phyloP scores from a whole-genome alignment of 2,888 invertebrate species.

The Brachynemurus nebulosus region DNA sequence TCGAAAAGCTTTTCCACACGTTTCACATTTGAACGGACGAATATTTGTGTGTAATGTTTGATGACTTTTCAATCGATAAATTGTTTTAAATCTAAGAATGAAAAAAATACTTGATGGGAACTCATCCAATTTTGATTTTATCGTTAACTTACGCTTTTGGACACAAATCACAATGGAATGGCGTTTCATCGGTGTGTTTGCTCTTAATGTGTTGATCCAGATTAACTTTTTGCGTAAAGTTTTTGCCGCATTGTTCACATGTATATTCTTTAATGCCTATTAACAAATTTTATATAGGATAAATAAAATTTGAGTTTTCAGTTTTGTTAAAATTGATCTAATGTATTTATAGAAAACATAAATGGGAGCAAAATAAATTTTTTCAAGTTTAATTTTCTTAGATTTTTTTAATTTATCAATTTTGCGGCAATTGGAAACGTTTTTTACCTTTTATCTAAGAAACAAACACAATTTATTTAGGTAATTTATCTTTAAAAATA shows the following conservation, averaged over 20 bases:
- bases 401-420: too few species aligned
- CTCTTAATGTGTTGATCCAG: slow-evolving; percentile 36
- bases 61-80: slow-evolving; percentile 4
- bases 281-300: not conserved
- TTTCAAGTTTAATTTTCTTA: too few species aligned
- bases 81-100: slow-evolving; percentile 3
- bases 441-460: too few species aligned
- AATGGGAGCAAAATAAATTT: too few species aligned
- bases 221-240: slow-evolving; percentile 43
- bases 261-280: slow-evolving; percentile 37
- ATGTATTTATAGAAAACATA: too few species aligned
- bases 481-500: too few species aligned
- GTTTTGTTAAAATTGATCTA: too few species aligned
- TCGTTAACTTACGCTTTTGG: not conserved
- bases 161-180: not conserved
- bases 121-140: not conserved
- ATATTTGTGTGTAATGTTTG: slow-evolving; percentile 1
- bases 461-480: too few species aligned
- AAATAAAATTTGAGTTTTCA: not conserved
- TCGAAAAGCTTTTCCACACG: slow-evolving; percentile 3
- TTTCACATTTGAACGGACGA: slow-evolving; percentile 4
- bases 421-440: too few species aligned
- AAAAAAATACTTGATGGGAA: not conserved
- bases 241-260: slow-evolving; percentile 43
- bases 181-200: not conserved